Evolutionary conservation across 2,888 invertebrate genomes (phyloP).

Genomic region (Uropetala carovei): DNA sequence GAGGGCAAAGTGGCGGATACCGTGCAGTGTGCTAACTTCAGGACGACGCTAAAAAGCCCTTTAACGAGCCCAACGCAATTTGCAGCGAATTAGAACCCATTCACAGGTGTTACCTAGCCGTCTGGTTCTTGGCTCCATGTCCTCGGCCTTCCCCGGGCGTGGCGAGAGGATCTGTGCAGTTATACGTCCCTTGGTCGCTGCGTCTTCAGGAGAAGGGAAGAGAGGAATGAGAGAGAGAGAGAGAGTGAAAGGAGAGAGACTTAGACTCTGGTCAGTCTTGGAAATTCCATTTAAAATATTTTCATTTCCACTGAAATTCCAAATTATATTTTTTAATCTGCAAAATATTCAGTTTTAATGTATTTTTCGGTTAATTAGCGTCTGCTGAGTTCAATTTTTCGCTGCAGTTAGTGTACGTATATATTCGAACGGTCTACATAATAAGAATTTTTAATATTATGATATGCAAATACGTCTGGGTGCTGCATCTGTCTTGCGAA

Average conservation of each 20-base stretch:
- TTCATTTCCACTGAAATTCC: no score
- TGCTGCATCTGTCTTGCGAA: no score
- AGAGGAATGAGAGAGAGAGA: neutral
- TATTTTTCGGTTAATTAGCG: no score
- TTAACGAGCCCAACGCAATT: slow-evolving; percentile 50
- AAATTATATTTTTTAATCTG: no score
- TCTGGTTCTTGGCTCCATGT: slow-evolving; percentile 4
- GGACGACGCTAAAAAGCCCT: slow-evolving; percentile 40
- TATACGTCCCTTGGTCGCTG: neutral
- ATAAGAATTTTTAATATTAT: no score
- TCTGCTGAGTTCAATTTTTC: no score
- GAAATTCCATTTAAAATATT: no score
- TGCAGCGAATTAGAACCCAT: slow-evolving; percentile 54
- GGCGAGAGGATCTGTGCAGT: neutral
- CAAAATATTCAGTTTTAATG: no score
- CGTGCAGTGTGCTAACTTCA: slow-evolving; percentile 17
- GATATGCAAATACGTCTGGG: no score
- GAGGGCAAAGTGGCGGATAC: neutral
- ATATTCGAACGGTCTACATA: no score
- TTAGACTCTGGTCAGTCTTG: no score
- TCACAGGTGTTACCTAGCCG: neutral
- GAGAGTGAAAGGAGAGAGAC: neutral
- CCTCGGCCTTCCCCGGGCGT: slow-evolving; percentile 18
- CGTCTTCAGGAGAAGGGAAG: neutral
- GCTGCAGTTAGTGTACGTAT: no score